Base-by-base conservation (phyloP, 2,888 invertebrate genomes). In the Dolichomitus sp. region DNA sequence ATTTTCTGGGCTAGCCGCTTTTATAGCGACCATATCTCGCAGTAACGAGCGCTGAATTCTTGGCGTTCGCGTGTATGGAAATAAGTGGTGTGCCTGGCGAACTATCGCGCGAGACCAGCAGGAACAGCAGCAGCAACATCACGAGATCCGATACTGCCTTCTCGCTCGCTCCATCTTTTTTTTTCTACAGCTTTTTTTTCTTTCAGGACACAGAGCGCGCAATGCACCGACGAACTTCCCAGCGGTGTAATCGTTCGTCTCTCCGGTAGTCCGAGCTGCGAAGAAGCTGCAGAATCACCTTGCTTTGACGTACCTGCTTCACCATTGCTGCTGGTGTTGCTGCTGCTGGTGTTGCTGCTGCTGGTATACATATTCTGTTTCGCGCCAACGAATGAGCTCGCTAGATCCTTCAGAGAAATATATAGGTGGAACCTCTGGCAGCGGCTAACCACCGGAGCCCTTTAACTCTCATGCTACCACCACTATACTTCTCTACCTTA, bases 11-110 rank as follows among this genome's bases (percentile, higher is more conserved):
- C 73, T 72, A 80, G 83, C 48, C 48, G 68, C 83, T 83, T 80
- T 77, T 80, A 80, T 68, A 69, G 80, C 75, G 68, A 73, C 80
- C 80, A 77, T 83, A 83, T 83, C 69, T 83, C 69, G 52, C 76
- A 48, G 84, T 85, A 85, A 85, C 84, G 85, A 85, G 84, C 81
- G 72, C 80, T 85, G 83, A 83, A 85, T 85, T 84, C 84, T 81
- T 77, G 77, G 70, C 74, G 74, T 76, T 80, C 78, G 80, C 82
- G 80, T 82, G 82, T 80, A 83, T 80, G 80, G 76, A 84, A 77
- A 83, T 80, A 80, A 82, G 78, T 75, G 78, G 23, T 76, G 23
- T 73, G 73, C 82, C 59, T 72, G 48, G 79, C 65, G 75, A 83
- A 76, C 79, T 79, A 79, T 83, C 75, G 79, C 75, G 61, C 75